Evolutionary conservation across 2,888 invertebrate genomes (phyloP).

Genomic region (Allophyes oxyacanthae): DNA sequence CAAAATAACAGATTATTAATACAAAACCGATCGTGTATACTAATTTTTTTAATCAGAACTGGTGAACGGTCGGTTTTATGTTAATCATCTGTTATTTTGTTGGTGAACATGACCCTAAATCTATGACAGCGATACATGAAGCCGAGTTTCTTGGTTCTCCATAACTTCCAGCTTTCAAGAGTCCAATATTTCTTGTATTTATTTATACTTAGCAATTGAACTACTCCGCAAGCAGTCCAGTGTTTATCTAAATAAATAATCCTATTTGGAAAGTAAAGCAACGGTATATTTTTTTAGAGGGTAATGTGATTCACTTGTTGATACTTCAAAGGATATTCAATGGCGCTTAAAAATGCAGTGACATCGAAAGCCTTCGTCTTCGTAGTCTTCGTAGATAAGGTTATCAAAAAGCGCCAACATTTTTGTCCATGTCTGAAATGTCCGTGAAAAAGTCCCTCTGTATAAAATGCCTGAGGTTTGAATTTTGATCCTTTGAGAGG

Average conservation of each 20-base stretch:
- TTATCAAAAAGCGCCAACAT: slow-evolving; percentile 6
- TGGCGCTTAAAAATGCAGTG: slow-evolving; percentile 17
- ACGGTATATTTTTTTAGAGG: neutral
- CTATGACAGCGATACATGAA: no score
- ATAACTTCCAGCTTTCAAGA: neutral
- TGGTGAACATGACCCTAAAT: no score
- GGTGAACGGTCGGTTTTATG: no score
- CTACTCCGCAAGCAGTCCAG: neutral
- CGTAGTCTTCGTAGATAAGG: slow-evolving; percentile 7
- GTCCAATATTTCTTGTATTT: neutral
- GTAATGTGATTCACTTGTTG: slow-evolving; percentile 22
- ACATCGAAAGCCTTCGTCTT: slow-evolving; percentile 11
- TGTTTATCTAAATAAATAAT: slow-evolving; percentile 1
- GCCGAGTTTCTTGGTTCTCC: no score
- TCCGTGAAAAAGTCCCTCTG: neutral
- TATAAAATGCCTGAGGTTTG: slow-evolving; percentile 1
- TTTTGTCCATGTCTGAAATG: slow-evolving; percentile 1
- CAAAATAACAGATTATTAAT: no score
- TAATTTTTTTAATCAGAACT: no score
- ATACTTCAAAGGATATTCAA: slow-evolving; percentile 8
- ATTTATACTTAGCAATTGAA: neutral
- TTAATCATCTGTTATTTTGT: no score
- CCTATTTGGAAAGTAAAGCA: neutral
- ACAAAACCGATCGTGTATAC: no score
- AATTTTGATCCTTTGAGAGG: neutral